Conservation (phyloP, 64 coral and sea anemone species). For the Pocillopora damicornis region DNA sequence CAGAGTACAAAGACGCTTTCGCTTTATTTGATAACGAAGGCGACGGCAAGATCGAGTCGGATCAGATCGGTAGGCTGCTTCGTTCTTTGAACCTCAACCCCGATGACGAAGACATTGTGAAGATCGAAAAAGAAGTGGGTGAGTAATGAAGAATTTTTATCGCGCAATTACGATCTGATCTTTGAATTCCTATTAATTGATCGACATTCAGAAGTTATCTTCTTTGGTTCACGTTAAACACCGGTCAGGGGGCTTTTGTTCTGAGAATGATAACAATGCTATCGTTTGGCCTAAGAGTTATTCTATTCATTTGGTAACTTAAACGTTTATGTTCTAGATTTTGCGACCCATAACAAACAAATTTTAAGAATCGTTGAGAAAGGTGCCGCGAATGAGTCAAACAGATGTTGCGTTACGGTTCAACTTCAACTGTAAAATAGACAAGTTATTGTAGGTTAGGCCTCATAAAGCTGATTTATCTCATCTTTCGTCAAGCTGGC, state of each 20-base stretch:
- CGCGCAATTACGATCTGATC: not conserved
- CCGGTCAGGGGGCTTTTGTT: not conserved
- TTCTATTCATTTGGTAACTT: not conserved
- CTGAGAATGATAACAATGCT: not conserved
- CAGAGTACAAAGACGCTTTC: conserved; percentile 87
- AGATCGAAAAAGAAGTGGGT: conserved; percentile 87
- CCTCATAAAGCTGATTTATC: not conserved
- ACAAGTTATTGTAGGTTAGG: not conserved
- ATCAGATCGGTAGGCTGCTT: conserved; percentile 77
- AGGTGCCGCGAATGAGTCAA: not conserved
- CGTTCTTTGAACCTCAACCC: conserved; percentile 84
- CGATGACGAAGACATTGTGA: conserved; percentile 68
- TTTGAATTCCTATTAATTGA: not conserved
- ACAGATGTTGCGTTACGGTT: not conserved
- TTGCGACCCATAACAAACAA: not conserved
- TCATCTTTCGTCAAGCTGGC: not conserved
- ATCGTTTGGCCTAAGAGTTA: not conserved
- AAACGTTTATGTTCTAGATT: not conserved
- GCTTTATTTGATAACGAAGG: conserved; percentile 71
- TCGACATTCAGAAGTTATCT: not conserved
- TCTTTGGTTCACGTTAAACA: not conserved
- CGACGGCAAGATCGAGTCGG: conserved; percentile 80
- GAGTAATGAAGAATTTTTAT: not conserved
- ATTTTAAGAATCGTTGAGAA: not conserved
- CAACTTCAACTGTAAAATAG: not conserved